Evolutionary conservation across 1,140 invertebrate species (phyloP).

Genomic region (Drosophila littoralis): DNA sequence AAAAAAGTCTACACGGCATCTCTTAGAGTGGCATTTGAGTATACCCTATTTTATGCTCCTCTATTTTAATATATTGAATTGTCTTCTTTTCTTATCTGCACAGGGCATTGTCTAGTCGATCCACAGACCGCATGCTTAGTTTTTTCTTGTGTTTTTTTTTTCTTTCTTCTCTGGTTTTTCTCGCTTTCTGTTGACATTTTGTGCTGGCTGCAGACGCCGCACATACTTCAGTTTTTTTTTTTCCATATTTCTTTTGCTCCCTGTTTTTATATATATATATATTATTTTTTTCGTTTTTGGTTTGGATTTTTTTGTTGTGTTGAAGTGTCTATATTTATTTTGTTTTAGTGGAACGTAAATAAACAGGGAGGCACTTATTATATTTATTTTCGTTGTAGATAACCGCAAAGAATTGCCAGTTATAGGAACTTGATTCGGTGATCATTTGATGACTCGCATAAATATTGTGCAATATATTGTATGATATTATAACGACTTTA

Average conservation of each 20-base stretch:
- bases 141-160: background rate
- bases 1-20: background rate
- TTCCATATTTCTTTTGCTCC: background rate
- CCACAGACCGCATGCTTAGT: background rate
- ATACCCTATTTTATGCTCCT: background rate
- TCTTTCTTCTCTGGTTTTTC: slow-evolving; percentile 3
- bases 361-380: slow-evolving; percentile 65
- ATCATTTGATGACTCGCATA: slow-evolving; percentile 15
- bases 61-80: no score
- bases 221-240: slow-evolving; percentile 53
- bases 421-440: slow-evolving; percentile 17
- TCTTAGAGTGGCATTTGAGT: background rate
- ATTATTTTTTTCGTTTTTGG: slow-evolving; percentile 6
- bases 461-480: slow-evolving; percentile 15
- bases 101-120: background rate
- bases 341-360: slow-evolving; percentile 72
- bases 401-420: slow-evolving; percentile 18
- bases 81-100: no score
- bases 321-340: slow-evolving; percentile 70
- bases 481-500: background rate
- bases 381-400: slow-evolving; percentile 62
- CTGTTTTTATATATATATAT: slow-evolving; percentile 17
- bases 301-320: slow-evolving; percentile 8
- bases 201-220: slow-evolving; percentile 48
- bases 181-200: slow-evolving; percentile 62